Percentiles rank a stretch among this genome's conserved stretches.
Evolutionary conservation across 2,797 vertebrate species (phyloP).

Genomic region (Champsocephalus esox): DNA sequence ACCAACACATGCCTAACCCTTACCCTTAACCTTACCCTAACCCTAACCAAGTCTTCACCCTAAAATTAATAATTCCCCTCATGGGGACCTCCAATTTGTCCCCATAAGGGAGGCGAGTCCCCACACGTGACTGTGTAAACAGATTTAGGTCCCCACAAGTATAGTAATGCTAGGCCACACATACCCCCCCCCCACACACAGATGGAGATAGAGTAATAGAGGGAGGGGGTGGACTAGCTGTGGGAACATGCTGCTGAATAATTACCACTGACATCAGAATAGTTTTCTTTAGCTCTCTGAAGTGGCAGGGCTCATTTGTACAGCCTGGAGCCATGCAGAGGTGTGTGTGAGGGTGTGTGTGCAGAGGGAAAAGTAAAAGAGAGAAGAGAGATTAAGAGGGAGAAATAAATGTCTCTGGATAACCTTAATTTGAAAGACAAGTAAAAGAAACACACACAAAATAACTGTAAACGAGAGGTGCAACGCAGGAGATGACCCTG

Average conservation of each 20-base stretch:
- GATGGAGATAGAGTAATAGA: constrained; percentile 26
- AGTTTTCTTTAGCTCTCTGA: constrained; percentile 85
- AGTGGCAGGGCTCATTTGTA: constrained; percentile 86
- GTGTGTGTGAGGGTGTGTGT: constrained; percentile 27
- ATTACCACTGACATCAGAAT: constrained; percentile 83
- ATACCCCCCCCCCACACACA: not conserved
- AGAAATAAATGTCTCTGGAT: constrained; percentile 3
- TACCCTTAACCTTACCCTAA: no score
- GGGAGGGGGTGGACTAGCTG: constrained; percentile 61
- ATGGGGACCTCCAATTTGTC: no score
- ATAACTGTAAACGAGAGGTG: not conserved
- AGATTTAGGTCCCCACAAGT: no score
- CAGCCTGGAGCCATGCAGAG: constrained; percentile 75
- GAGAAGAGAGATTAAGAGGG: constrained; percentile 4
- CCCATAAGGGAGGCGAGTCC: no score
- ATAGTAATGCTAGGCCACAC: no score
- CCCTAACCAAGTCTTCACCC: no score
- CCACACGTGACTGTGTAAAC: no score
- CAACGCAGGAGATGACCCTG: not conserved
- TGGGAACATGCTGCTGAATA: constrained; percentile 80
- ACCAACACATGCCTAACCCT: no score
- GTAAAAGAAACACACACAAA: not conserved
- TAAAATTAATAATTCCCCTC: no score
- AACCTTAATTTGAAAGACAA: constrained; percentile 6
- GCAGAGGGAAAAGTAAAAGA: constrained; percentile 33